Evolutionary conservation across 1,140 invertebrate species (phyloP).

Genomic region (Pseudomyrmex dendroicus): DNA sequence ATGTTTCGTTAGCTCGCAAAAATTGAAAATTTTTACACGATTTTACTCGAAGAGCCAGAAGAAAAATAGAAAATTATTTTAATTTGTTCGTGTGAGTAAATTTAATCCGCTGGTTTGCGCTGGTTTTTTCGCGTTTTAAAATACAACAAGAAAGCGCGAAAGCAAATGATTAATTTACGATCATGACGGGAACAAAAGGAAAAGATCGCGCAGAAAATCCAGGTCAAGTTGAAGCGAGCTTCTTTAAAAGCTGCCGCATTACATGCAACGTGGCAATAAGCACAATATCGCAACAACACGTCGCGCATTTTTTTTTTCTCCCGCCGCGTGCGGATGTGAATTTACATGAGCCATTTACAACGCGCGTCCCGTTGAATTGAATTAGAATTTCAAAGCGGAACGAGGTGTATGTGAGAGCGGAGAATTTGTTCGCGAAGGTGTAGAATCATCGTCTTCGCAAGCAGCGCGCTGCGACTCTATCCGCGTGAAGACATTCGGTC

Average conservation of each 20-base stretch:
- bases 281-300: not conserved
- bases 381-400: constrained; percentile 62
- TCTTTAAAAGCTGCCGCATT: not conserved
- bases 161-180: not conserved
- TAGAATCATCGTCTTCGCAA: not conserved
- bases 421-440: constrained; percentile 24
- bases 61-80: constrained; percentile 10
- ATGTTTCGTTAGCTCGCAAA: constrained; percentile 46
- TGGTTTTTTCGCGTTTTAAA: not conserved
- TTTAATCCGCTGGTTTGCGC: not conserved
- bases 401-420: not conserved
- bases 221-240: not conserved
- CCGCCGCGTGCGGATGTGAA: not conserved
- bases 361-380: constrained; percentile 46
- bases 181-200: not conserved
- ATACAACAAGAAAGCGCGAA: not conserved
- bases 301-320: not conserved
- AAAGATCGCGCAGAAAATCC: not conserved
- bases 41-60: not conserved
- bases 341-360: constrained; percentile 53
- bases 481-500: not conserved
- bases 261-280: not conserved
- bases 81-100: not conserved
- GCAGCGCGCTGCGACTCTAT: not conserved
- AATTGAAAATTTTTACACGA: constrained; percentile 44